These are phyloP conservation scores for Barypeithes pellucidus DNA, from an alignment of 2,888 invertebrate species.

Conservation along the genomic window DNA sequence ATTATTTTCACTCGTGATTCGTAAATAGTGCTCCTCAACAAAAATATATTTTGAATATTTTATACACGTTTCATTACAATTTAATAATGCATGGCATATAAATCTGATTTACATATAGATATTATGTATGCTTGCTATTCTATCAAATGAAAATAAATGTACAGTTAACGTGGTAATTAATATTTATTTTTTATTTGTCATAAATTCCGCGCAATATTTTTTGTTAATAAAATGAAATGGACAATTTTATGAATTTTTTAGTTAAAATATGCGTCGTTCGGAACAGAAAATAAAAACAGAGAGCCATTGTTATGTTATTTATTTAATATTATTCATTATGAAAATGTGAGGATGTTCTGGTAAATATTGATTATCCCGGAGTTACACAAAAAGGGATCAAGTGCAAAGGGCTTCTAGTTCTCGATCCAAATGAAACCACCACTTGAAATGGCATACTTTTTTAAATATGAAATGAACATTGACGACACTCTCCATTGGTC, in stretches of 20 bases:
- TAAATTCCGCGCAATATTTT: slow-evolving; percentile 14
- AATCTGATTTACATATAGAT: slow-evolving; percentile 25
- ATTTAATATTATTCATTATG: background rate
- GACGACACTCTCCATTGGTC: too few species aligned
- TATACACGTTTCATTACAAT: slow-evolving; percentile 17
- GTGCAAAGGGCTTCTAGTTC: too few species aligned
- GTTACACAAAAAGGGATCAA: too few species aligned
- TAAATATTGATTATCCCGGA: too few species aligned
- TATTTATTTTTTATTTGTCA: slow-evolving; percentile 22
- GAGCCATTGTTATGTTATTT: slow-evolving; percentile 6
- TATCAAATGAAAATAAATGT: slow-evolving; percentile 24
- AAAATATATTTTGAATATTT: slow-evolving; percentile 17
- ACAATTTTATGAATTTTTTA: slow-evolving; percentile 6
- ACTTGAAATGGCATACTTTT: too few species aligned
- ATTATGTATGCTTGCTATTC: slow-evolving; percentile 11
- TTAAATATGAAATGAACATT: too few species aligned
- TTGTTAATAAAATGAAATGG: slow-evolving; percentile 18
- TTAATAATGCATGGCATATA: slow-evolving; percentile 33
- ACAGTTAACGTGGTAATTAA: slow-evolving; percentile 21
- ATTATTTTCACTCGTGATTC: background rate
- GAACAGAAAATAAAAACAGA: background rate
- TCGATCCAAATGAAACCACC: too few species aligned
- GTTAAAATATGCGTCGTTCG: background rate
- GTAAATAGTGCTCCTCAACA: background rate
- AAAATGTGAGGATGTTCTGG: too few species aligned